Conservation (phyloP, 2,797 vertebrate species). For the Clarias pachynema region DNA sequence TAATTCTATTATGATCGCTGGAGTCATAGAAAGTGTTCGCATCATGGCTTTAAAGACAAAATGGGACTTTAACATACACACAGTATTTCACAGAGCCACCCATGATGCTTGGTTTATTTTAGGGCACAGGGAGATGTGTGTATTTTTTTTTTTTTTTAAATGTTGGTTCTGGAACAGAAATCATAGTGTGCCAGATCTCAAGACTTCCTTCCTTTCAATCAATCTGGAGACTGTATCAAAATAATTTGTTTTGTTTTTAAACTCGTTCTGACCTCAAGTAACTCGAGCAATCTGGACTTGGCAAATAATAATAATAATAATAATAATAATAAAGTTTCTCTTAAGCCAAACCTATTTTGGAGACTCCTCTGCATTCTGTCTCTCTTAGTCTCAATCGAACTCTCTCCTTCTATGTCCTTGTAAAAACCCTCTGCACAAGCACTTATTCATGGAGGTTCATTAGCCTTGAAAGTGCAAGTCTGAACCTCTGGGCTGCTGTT, state of each 20-base stretch:
- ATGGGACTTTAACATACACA: no score
- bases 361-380: constrained; percentile 61
- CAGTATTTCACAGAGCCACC: no score
- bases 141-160: no score
- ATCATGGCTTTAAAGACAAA: no score
- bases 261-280: background rate
- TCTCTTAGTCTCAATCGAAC: constrained; percentile 35
- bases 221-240: background rate
- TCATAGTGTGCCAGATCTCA: no score
- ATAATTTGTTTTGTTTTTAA: background rate
- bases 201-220: background rate
- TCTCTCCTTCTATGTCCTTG: constrained; percentile 51
- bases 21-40: no score
- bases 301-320: background rate
- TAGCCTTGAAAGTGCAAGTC: constrained; percentile 55
- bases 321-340: background rate
- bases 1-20: no score
- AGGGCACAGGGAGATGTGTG: no score
- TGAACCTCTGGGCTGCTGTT: constrained; percentile 55
- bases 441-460: constrained; percentile 55
- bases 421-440: constrained; percentile 2
- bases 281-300: constrained; percentile 11
- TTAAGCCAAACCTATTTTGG: constrained; percentile 45
- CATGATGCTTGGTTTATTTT: no score
- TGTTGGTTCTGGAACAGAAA: no score